A percentile compares a stretch with the other conserved stretches of the same genome.
These are phyloP conservation scores for Aphidoletes aphidimyza DNA, from an alignment of 2,888 invertebrate genomes.

Conservation along the genomic window DNA sequence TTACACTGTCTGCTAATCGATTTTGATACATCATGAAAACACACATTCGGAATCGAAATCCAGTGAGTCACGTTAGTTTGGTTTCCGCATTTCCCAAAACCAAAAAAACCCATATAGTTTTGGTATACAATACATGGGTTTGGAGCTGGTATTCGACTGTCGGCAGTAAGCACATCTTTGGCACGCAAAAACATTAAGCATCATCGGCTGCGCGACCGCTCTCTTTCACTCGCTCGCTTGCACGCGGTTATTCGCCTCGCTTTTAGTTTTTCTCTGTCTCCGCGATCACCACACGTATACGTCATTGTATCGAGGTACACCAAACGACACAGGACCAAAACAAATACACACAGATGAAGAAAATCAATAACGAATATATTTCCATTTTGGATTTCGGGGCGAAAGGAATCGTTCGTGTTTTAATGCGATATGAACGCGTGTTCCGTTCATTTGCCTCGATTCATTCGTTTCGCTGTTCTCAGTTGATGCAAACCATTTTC, in stretches of 20 bases:
- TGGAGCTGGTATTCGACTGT: background rate
- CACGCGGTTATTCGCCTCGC: too few species aligned
- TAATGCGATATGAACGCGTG: background rate
- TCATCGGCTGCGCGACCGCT: background rate
- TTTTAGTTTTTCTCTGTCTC: too few species aligned
- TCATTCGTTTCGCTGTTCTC: slow-evolving; percentile 1
- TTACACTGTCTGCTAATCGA: slow-evolving; percentile 54
- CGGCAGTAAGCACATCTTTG: slow-evolving; percentile 44
- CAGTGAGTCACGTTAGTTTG: slow-evolving; percentile 45
- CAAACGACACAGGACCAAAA: background rate
- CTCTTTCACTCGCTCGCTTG: background rate
- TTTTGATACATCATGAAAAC: slow-evolving; percentile 14
- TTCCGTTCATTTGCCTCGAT: slow-evolving; percentile 10
- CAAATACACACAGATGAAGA: background rate
- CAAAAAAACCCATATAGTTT: background rate
- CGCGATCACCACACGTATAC: background rate
- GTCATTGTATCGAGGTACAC: background rate
- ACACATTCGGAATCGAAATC: slow-evolving; percentile 35
- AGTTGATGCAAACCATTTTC: slow-evolving; percentile 43
- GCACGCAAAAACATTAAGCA: slow-evolving; percentile 53
- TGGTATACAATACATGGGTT: background rate
- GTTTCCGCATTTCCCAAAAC: slow-evolving; percentile 20
- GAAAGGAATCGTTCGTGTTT: background rate
- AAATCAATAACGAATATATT: slow-evolving; percentile 35
- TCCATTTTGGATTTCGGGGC: background rate